Evolutionary conservation across 37 sponge, comb jelly and placozoan species (phyloP), one percentile per base, ranked within the genome.

Genomic region (Hormiphora californensis): DNA sequence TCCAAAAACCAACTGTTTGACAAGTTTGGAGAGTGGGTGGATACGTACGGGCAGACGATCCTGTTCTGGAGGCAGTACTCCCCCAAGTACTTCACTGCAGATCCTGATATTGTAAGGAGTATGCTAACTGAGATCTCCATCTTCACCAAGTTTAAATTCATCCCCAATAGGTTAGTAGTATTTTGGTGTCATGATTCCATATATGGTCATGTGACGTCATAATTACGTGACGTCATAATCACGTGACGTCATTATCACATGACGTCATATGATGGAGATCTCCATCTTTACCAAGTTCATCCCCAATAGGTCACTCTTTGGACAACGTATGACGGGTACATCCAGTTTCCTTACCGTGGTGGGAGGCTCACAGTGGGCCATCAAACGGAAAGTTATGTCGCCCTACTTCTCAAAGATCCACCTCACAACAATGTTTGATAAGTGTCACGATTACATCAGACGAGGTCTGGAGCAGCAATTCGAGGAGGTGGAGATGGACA

Each of bases 361-460:
- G n/a, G 61, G 27, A 5, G 61, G 61, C 27, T 57, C 7, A 30
- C 7, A 57, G 30, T 57, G 61, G 61, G 61, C 61, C 5, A 57
- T 57, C 30, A 57, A 57, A 30, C 9, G 61, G 7, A 57, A 57
- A 57, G 61, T 57, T 25, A 57, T 57, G 61, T 57, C 61, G n/a
- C 61, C 61, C 61, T 57, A 57, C 61, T 57, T 57, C 61, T 28
- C 61, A 4, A 57, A 57, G 23, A 57, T 57, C 23, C 61, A 57
- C 61, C n/a, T 57, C 30, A 57, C 61, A 30, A 30, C n/a, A 23
- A 57, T 57, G 61, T 57, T 57, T 15, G 61, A 57, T 5, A 5
- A 30, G 9, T 57, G 61, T 57, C n/a, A 57, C 27, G 61, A 57
- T 5, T 57, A 57, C 61, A 57, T 57, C n/a, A 4, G n/a, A 30